These are phyloP conservation scores for Heterodera schachtii DNA, from an alignment of 1,140 invertebrate genomes.

Conservation along the genomic window DNA sequence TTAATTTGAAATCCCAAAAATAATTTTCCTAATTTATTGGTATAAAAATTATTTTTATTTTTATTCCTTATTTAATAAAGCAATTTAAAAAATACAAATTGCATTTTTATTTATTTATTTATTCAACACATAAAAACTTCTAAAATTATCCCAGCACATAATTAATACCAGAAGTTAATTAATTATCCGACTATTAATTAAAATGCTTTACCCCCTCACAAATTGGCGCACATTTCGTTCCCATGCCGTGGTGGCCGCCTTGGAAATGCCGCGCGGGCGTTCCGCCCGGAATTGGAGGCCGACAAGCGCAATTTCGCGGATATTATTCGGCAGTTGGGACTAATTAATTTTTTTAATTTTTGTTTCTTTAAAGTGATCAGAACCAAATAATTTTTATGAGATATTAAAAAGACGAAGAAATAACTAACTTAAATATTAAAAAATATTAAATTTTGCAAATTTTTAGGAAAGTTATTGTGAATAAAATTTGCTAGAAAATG, in stretches of 20 bases:
- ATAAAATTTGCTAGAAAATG: too few relatives aligned
- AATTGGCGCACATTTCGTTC: constrained; percentile 52
- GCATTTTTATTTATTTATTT: too few relatives aligned
- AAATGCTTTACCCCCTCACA: constrained; percentile 31
- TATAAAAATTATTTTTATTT: constrained; percentile 19
- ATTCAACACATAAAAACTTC: too few relatives aligned
- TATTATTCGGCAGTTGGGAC: constrained; percentile 60
- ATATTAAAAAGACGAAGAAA: too few relatives aligned
- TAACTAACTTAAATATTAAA: too few relatives aligned
- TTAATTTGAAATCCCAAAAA: constrained; percentile 23
- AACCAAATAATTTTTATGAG: too few relatives aligned
- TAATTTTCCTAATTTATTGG: constrained; percentile 21
- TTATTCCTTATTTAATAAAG: neutral
- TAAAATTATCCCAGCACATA: neutral
- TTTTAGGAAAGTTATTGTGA: too few relatives aligned
- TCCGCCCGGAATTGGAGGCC: constrained; percentile 64
- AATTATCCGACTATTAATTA: neutral
- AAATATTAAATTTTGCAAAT: too few relatives aligned
- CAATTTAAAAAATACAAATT: too few relatives aligned
- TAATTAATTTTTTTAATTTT: too few relatives aligned
- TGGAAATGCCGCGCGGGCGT: constrained; percentile 35
- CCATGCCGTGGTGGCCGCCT: constrained; percentile 49
- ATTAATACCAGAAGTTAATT: neutral
- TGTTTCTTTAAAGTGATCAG: too few relatives aligned
- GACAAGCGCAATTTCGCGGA: constrained; percentile 56